phyloP scores from a whole-genome alignment of 2,888 invertebrate genomes.

The Scaptomyza polygonia region DNA sequence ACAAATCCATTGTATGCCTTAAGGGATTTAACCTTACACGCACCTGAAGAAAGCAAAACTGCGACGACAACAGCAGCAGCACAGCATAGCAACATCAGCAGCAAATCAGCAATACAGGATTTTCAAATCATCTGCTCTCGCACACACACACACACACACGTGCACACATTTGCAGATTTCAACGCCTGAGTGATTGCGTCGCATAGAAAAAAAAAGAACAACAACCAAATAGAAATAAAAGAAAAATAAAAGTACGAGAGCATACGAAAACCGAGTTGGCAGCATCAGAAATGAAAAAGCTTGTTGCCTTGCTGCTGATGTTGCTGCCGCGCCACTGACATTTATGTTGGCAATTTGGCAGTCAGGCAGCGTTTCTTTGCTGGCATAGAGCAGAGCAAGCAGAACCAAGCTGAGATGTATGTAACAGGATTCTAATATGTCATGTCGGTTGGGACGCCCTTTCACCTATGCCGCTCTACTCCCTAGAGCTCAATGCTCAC shows the following conservation, averaged over 20 bases:
- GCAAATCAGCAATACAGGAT: conserved; percentile 75
- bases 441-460: conserved; percentile 75
- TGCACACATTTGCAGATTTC: conserved; percentile 65
- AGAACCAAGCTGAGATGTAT: conserved; percentile 34
- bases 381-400: conserved; percentile 12
- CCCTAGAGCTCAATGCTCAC: conserved; percentile 8
- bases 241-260: conserved; percentile 27
- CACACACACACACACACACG: conserved; percentile 33
- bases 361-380: conserved; percentile 61
- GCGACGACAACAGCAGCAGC: conserved; percentile 62
- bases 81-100: conserved; percentile 19
- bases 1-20: conserved; percentile 74
- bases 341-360: conserved; percentile 81
- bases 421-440: conserved; percentile 79
- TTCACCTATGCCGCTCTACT: conserved; percentile 58
- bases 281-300: conserved; percentile 77
- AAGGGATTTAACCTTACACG: conserved; percentile 74
- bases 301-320: conserved; percentile 20
- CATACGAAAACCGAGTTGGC: conserved; percentile 30
- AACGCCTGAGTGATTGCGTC: conserved; percentile 77
- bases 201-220: conserved; percentile 64
- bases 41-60: conserved; percentile 78
- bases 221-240: conserved; percentile 35
- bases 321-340: conserved; percentile 61
- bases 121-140: conserved; percentile 70